Evolutionary conservation across 2,113 vertebrate genomes (phyloP), one percentile per base, ranked within the genome.

Genomic region (Chionis minor): DNA sequence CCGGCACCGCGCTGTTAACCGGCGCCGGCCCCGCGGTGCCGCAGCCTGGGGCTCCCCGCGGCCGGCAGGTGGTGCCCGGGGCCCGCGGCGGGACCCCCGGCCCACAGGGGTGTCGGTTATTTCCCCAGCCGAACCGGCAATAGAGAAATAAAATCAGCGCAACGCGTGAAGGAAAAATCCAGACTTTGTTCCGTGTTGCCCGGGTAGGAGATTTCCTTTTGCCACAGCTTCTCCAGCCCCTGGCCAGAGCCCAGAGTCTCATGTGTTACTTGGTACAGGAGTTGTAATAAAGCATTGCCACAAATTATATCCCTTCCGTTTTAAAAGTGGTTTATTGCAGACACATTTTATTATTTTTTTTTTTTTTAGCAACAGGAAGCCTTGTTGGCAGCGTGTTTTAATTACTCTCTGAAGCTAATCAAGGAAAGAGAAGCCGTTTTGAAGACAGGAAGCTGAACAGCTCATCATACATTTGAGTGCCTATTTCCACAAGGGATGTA

Each of bases 1-100:
- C 8, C 0, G 30, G 2, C 8, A 5, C 10, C 20, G 2, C 0
- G 5, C 8, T 14, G 38, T 6, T 4, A 3, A 13, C 14, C 15
- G 7, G 1, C 5, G 16, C 14, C 4, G 3, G 2, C 5, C 58
- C 15, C 14, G 5, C 22, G 5, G 10, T 6, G 3, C 10, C 4
- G 40, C 32, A 4, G 40, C 26, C 5, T 5, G 1, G 2, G 33
- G 13, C 42, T 35, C 17, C 47, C 54, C 15, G 55, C 55, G 22
- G 70, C 84, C 90, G 59, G 5, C 80, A 71, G 91, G 78, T 18
- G 91, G 84, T 1, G 83, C 44, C 18, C 65, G 30, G 45, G 32
- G 7, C n/a, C 55, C 61, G 81, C 66, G 15, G n/a, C 26, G 33
- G 12, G 10, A 12, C 24, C 26, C 16, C 38, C 38, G 38, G 38